Percentiles rank a stretch among this genome's conserved stretches.
phyloP scores from a whole-genome alignment of 1,140 invertebrate genomes.

The Megathymus violae region DNA sequence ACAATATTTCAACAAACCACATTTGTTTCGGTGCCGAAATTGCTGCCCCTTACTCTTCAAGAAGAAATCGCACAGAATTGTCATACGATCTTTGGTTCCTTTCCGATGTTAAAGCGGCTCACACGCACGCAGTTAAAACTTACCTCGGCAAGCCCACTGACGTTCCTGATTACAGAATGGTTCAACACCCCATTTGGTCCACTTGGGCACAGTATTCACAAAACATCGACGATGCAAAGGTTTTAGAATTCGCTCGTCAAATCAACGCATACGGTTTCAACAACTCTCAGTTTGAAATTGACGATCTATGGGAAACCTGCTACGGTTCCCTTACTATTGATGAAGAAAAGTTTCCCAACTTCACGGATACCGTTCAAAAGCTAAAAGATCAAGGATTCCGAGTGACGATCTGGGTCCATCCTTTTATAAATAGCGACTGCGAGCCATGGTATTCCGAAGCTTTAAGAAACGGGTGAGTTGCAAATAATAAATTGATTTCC shows the following conservation, averaged over 20 bases:
- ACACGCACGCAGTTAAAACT: slow-evolving; percentile 86
- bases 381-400: slow-evolving; percentile 88
- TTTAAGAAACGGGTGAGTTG: slow-evolving; percentile 80
- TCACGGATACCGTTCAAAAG: slow-evolving; percentile 83
- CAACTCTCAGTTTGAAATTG: slow-evolving; percentile 93
- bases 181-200: slow-evolving; percentile 94
- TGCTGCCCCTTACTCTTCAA: slow-evolving; percentile 82
- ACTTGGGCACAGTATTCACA: slow-evolving; percentile 93
- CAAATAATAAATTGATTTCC: too few species aligned
- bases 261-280: slow-evolving; percentile 89
- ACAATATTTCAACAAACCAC: slow-evolving; percentile 82
- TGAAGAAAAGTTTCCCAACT: slow-evolving; percentile 88
- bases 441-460: slow-evolving; percentile 85
- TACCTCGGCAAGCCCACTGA: slow-evolving; percentile 87
- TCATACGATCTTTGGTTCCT: slow-evolving; percentile 87
- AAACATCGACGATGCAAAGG: slow-evolving; percentile 87
- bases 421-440: slow-evolving; percentile 93
- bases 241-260: slow-evolving; percentile 89
- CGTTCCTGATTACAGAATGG: slow-evolving; percentile 89
- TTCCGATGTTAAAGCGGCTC: slow-evolving; percentile 86
- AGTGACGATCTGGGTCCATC: slow-evolving; percentile 94
- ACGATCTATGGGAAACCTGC: slow-evolving; percentile 95
- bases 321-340: slow-evolving; percentile 93
- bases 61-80: slow-evolving; percentile 73
- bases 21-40: slow-evolving; percentile 87